Base-by-base conservation (phyloP, 2,113 vertebrate species). In the Capreolus pygargus region DNA sequence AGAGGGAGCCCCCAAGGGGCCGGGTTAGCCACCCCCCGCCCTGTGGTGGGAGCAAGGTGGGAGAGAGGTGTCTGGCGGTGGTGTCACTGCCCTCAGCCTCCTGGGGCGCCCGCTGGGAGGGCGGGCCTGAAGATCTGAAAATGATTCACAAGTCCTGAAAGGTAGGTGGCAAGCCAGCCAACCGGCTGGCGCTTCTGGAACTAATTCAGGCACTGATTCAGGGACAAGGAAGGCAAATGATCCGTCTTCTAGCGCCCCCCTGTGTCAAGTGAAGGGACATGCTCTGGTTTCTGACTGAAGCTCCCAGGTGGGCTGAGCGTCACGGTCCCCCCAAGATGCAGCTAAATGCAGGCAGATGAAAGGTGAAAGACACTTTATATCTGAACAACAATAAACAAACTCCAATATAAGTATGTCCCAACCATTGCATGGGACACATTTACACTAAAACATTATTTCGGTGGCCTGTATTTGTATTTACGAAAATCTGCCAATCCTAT, bases 161-260 rank as follows among this genome's bases (percentile, higher is more conserved):
- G 50, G 57, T 47, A 43, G 3, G 10, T 33, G 47, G 13, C 21
- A 45, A 45, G 86, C 43, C 60, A 5, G 58, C 11, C 3, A 52
- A 67, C 6, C 6, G 55, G 60, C 61, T 28, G 14, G 47, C 2
- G 2, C 64, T 23, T 12, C 19, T 2, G 19, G n/a, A 70, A 36
- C 33, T 36, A 82, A 45, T 30, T 81, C 27, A 83, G 58, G 55
- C 19, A 11, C 2, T 9, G 11, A 2, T 15, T 87, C 11, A 88
- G 28, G n/a, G 92, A 55, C 39, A 81, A 54, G 86, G 28, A 23
- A 70, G 78, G 43, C 11, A 2, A 52, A 95, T 23, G 45, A 39
- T 3, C 60, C 12, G 33, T 93, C 90, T 70, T 95, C 93, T 92
- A 61, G 95, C 76, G 27, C 96, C 98, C 78, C n/a, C 94, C 13